Percentiles rank a stretch among this genome's conserved stretches.
These are phyloP conservation scores for Drosophila guanche DNA, from an alignment of 1,140 invertebrate genomes.

Conservation along the genomic window DNA sequence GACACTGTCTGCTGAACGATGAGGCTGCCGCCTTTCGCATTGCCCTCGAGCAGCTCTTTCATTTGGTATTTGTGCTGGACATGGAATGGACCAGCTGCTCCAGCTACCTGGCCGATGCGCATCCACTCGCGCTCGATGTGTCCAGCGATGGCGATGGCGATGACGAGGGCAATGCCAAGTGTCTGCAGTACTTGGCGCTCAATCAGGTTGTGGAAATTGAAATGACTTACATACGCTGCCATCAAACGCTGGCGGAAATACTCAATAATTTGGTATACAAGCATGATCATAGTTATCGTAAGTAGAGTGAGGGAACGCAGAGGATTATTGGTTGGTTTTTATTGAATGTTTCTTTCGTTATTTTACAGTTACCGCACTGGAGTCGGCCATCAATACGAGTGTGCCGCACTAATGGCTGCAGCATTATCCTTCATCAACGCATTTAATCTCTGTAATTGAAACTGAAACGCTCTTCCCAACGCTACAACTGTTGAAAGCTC, in stretches of 20 bases:
- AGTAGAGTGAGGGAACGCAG: constrained; percentile 20
- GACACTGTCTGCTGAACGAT: constrained; percentile 61
- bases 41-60: constrained; percentile 67
- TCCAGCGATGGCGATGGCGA: constrained; percentile 5
- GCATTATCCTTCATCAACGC: too few relatives aligned
- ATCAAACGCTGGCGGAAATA: constrained; percentile 62
- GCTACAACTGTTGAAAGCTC: too few relatives aligned
- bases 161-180: background rate
- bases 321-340: too few relatives aligned
- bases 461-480: too few relatives aligned
- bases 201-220: constrained; percentile 71
- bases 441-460: too few relatives aligned
- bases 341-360: background rate
- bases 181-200: constrained; percentile 47
- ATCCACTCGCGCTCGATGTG: constrained; percentile 52
- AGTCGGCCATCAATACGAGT: constrained; percentile 68
- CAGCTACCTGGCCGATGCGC: constrained; percentile 43
- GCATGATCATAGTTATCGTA: constrained; percentile 64
- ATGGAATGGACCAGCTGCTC: constrained; percentile 57
- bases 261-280: constrained; percentile 61
- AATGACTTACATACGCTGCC: constrained; percentile 73
- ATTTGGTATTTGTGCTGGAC: constrained; percentile 60
- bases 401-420: constrained; percentile 33
- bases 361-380: constrained; percentile 64
- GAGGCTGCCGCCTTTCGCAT: constrained; percentile 45